Base-by-base conservation (phyloP, 1,140 invertebrate genomes). In the Micrasema longulum region DNA sequence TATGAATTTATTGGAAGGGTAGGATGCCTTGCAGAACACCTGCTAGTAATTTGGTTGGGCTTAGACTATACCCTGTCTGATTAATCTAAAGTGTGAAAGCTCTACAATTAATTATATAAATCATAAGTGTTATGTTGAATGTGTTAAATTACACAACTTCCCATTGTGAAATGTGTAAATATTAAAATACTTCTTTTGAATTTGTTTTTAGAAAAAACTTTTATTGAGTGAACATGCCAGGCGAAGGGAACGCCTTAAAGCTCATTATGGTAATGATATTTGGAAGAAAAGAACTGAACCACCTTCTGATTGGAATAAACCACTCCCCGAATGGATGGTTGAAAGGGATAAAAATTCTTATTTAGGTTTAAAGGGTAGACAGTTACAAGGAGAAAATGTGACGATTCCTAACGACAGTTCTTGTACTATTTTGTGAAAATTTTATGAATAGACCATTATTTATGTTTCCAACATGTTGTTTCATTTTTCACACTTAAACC, bases 271-370 rank as follows among this genome's bases (percentile, higher is more conserved):
- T 12, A 96, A 97, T 82, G 85, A 92, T 78, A 86, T 91, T 14
- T 97, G 95, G 95, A 83, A 89, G 76, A 91, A 89, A 77, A 84
- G 95, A 53, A 84, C 87, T n/a, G 75, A 83, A 64, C 94, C 94
- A 6, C 94, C 94, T 4, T 78, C 82, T 69, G 89, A 95, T 79
- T 97, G 94, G 94, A 88, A 89, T 72, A 86, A 85, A 68, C 92
- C 92, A 3, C 79, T 96, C 71, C 94, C 94, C 5, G 88, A 92
- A 20, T 91, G 90, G 88, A 83, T 94, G 78, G 76, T 82, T 18
- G 87, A 93, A 76, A 83, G 88, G 77, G 88, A 91, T 72, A 84
- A 91, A 76, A 84, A 87, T 67, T 88, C 90, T 10, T 93, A 87
- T 81, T 84, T 95, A 55, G 84, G 87, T 72, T 11, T 84, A 2